Base-by-base conservation (phyloP, 2,888 invertebrate species). In the Cephus pulcher region DNA sequence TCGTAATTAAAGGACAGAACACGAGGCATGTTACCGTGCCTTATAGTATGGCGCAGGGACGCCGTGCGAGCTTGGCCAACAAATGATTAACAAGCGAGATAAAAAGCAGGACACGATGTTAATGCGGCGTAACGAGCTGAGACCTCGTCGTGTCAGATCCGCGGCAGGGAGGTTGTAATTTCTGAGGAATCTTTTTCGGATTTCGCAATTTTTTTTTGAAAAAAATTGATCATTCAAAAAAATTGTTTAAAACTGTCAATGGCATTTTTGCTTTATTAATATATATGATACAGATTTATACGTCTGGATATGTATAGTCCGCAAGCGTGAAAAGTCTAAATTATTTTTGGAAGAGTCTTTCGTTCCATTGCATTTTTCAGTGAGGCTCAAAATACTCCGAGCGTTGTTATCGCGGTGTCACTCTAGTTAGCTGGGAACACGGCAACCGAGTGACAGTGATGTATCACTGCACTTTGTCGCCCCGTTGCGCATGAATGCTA, bases 31-130 rank as follows among this genome's bases (percentile, higher is more conserved):
- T 69, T 56, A 6, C 56, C 23, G 56, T 56, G 56, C 56, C 56
- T 15, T 56, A 56, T 23, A 56, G 56, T 56, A 56, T 23, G 56
- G 56, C 9, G 9, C 9, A 71, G 70, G 33, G 75, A 78, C 74
- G 78, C 75, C 77, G 70, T 34, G 76, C 74, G 77, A 80, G 77
- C 84, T 80, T 79, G 80, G 76, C 79, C 80, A 82, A 84, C 85
- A 83, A 85, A 86, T 84, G 86, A 86, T 86, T 85, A 86, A 86
- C 85, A 86, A 86, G 85, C 80, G 79, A 84, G 86, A 86, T 86
- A 86, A 86, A 84, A 84, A 84, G 79, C 84, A 82, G 81, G 84
- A 86, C 86, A 86, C 84, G 86, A 86, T 85, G 86, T 86, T 86
- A 86, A 86, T 86, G 84, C 84, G 82, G 80, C 84, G 86, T 86